Evolutionary conservation across 2,113 vertebrate genomes (phyloP), one percentile per base, ranked within the genome.

Genomic region (Triplophysa tibetana): DNA sequence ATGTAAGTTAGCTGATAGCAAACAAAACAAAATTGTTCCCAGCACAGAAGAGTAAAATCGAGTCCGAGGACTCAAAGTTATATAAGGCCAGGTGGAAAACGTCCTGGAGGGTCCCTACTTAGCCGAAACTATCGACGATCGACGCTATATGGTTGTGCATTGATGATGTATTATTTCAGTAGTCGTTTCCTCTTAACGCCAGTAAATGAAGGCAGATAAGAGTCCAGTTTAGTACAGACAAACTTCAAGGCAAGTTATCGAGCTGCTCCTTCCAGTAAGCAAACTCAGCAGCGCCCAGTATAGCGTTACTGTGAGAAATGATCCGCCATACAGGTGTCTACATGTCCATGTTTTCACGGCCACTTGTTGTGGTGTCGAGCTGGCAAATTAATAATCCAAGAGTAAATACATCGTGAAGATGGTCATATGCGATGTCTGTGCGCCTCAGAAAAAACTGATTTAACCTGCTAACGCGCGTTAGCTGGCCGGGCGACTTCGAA

Each of bases 21-120:
- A 45, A 56, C 41, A 73, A 54, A 63, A 80, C 2, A 61, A 45
- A 45, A 12, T n/a, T 77, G 62, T 10, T 65, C 69, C 58, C 62
- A 75, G 69, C 79, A 58, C 48, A 66, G 29, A 73, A 54, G 61
- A 65, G 79, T 21, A 58, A 84, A 84, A 74, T 81, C 69, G 64
- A 84, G 60, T 64, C 75, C 75, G 79, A 65, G 75, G 79, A 76
- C 76, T 75, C 33, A 16, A 69, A 77, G 63, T 83, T 77, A 65
- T 64, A 33, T 65, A 70, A 81, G 84, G 84, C 84, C 84, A 54
- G 78, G 33, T 66, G 69, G 24, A 41, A 65, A 77, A 64, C 58
- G n/a, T 72, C 73, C 12, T n/a, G 63, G 23, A 16, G 26, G 54
- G 78, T 80, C 63, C 79, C 41, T 13, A 70, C 80, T 70, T n/a